Evolutionary conservation across 2,113 vertebrate genomes (phyloP).

Genomic region (Paralichthys olivaceus): DNA sequence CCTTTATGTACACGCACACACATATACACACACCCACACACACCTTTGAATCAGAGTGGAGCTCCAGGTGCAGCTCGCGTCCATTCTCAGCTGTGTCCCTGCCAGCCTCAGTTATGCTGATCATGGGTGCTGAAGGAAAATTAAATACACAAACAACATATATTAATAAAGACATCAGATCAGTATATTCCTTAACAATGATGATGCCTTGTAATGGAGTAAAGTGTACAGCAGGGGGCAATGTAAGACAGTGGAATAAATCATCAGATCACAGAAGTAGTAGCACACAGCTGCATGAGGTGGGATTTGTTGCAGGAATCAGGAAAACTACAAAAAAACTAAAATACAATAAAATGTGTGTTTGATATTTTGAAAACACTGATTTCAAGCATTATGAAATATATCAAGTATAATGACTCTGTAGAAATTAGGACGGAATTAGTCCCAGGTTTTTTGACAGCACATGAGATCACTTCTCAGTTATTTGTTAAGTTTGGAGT

Average conservation of each 20-base stretch:
- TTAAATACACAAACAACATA: slow-evolving; percentile 12
- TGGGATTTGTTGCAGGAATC: background rate
- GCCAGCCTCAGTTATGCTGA: slow-evolving; percentile 84
- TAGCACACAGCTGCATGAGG: slow-evolving; percentile 15
- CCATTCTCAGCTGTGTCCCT: slow-evolving; percentile 73
- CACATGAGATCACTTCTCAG: background rate
- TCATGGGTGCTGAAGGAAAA: slow-evolving; percentile 82
- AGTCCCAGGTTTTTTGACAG: background rate
- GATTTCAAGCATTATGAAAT: background rate
- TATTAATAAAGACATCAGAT: background rate
- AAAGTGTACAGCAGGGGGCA: slow-evolving; percentile 58
- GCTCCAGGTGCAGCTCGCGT: slow-evolving; percentile 75
- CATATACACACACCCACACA: slow-evolving; percentile 54
- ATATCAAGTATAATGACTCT: background rate
- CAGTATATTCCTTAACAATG: background rate
- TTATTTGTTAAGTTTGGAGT: background rate
- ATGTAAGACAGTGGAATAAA: background rate
- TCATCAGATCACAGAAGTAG: background rate
- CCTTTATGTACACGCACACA: slow-evolving; percentile 14
- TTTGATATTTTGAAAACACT: background rate
- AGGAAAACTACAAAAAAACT: slow-evolving; percentile 3
- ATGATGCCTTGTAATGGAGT: slow-evolving; percentile 10
- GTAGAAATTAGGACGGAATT: background rate
- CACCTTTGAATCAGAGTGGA: slow-evolving; percentile 85
- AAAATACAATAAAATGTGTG: background rate